phyloP scores from a whole-genome alignment of 1,140 invertebrate genomes.

The Sitophilus oryzae region DNA sequence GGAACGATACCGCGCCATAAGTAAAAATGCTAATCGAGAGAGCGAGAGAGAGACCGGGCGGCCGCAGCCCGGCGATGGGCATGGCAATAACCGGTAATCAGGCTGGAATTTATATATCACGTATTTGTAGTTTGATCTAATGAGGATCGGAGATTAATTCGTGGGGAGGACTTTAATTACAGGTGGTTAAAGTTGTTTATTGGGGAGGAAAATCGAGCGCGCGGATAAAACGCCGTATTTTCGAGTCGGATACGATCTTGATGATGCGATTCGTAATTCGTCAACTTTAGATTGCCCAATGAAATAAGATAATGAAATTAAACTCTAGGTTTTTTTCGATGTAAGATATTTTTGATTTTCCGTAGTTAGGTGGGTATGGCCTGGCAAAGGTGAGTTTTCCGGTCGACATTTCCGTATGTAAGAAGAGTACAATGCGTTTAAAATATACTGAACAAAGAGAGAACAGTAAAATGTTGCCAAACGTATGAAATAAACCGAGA shows the following conservation, averaged over 20 bases:
- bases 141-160: conserved; percentile 24
- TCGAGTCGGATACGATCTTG: background rate
- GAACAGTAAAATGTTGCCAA: no score
- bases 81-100: conserved; percentile 22
- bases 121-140: conserved; percentile 25
- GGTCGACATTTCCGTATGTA: no score
- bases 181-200: conserved; percentile 21
- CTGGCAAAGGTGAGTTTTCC: no score
- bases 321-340: no score
- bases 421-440: no score
- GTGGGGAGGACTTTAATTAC: conserved; percentile 23
- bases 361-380: no score
- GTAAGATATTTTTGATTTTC: no score
- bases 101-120: conserved; percentile 23
- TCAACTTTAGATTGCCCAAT: no score
- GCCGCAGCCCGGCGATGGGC: conserved; percentile 20
- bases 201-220: conserved; percentile 8
- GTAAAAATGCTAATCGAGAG: background rate
- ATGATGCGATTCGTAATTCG: background rate
- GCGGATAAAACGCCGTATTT: background rate
- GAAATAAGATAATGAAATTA: no score
- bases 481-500: no score
- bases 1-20: background rate
- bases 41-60: background rate
- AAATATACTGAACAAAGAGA: no score